Evolutionary conservation across 2,113 vertebrate species (phyloP).

Genomic region (Sinocyclocheilus anophthalmus): DNA sequence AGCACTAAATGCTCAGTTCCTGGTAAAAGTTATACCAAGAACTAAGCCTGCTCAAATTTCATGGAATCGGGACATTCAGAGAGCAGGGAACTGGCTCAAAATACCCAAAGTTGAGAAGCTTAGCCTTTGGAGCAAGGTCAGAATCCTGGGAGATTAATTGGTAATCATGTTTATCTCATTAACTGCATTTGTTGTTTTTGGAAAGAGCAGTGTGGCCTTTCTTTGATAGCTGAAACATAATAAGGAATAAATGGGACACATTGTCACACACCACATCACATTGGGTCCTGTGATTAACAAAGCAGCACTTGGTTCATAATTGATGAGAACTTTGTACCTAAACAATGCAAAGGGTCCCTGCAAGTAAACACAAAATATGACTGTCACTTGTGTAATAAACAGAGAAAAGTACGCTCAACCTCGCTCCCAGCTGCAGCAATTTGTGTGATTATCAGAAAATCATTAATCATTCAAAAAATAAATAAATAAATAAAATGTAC

Average conservation of each 20-base stretch:
- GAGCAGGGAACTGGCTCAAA: neutral
- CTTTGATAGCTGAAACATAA: conserved; percentile 36
- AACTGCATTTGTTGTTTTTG: conserved; percentile 54
- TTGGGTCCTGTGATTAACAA: conserved; percentile 12
- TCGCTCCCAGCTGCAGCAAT: neutral
- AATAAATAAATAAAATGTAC: neutral
- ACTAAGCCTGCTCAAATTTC: conserved; percentile 31
- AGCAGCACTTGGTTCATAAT: neutral
- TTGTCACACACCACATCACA: conserved; percentile 35
- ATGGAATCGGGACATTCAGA: neutral
- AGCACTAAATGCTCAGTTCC: neutral
- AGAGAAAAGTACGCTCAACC: neutral
- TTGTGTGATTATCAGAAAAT: neutral
- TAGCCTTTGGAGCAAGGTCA: conserved; percentile 3
- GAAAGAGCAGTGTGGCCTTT: conserved; percentile 33
- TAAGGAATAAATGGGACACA: conserved; percentile 33
- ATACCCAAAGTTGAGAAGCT: conserved; percentile 13
- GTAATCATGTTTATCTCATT: conserved; percentile 53
- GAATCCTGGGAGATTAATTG: conserved; percentile 45
- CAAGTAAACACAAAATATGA: conserved; percentile 14
- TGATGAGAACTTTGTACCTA: conserved; percentile 37
- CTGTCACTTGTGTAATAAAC: conserved; percentile 30
- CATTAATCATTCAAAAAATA: neutral
- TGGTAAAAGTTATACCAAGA: conserved; percentile 8
- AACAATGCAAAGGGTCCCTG: conserved; percentile 23